Percentiles rank a stretch among this genome's conserved stretches.
Conservation (phyloP, 1,140 invertebrate genomes). For the Tetramorium parvispinum region DNA sequence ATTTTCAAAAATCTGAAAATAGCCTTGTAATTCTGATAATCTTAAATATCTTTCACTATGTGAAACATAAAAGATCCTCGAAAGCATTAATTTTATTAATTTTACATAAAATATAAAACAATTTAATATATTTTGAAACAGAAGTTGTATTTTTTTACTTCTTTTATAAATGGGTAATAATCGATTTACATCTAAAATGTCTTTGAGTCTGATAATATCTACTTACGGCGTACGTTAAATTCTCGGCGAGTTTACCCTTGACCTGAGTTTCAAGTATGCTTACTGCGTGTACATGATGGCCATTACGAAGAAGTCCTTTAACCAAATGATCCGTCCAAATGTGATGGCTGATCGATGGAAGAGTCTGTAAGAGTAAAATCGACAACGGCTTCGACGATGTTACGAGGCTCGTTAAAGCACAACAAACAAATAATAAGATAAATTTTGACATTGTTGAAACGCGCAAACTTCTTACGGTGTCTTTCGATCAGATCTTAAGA, state of each 20-base stretch:
- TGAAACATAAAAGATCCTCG: too few relatives aligned
- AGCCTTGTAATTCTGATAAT: background rate
- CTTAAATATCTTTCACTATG: too few relatives aligned
- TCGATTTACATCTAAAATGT: background rate
- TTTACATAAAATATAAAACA: background rate
- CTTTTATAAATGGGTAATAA: background rate
- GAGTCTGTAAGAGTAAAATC: background rate
- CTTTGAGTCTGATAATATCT: background rate
- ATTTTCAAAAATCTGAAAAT: conserved; percentile 11
- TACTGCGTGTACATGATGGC: conserved; percentile 4
- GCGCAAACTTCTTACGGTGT: too few relatives aligned
- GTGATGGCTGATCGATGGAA: background rate
- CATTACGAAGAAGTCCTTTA: conserved; percentile 5
- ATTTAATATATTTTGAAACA: background rate
- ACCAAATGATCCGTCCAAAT: background rate
- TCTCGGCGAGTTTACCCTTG: background rate
- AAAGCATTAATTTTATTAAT: too few relatives aligned
- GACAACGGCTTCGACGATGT: background rate
- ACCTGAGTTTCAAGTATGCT: background rate
- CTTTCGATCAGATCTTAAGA: background rate
- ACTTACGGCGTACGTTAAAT: conserved; percentile 6
- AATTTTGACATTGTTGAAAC: background rate
- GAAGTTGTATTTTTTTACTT: background rate
- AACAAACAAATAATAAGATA: background rate
- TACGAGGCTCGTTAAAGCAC: background rate